Evolutionary conservation across 2,888 invertebrate species (phyloP), one percentile per base, ranked within the genome.

Genomic region (Cryptocephalus primarius): DNA sequence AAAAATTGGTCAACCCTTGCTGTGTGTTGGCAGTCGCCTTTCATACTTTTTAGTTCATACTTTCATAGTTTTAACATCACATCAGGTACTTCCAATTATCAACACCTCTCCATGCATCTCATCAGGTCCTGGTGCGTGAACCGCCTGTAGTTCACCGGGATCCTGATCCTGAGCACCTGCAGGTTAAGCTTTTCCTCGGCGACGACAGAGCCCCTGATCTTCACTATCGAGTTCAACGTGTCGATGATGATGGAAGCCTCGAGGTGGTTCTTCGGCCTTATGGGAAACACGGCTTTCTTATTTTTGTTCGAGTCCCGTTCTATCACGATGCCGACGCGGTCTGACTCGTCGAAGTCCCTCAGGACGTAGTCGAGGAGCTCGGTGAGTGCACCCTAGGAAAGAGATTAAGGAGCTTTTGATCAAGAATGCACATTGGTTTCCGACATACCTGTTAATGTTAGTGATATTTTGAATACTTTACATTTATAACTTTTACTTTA

Each of bases 261-360:
- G n/a, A 54, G 42, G 8, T 48, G 42, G 9, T 40, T 42, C 39
- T 50, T 54, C 11, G 42, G 10, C 14, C 43, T 48, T 13, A 54
- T 51, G 2, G 54, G 47, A 39, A 50, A 54, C 2, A 45, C 46
- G 3, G 51, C 50, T 43, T 43, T 48, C 10, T 33, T 38, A 8
- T 45, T 38, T 31, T 40, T 39, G 12, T 43, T 42, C 9, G 41
- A 12, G 38, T 51, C 50, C 22, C 52, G 48, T 14, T 51, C 50
- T 36, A 54, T 50, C 13, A 54, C 47, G n/a, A 54, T 32, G 8
- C 54, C 54, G 2, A 54, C 45, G 39, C 51, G 36, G 38, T 54
- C 54, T 9, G 32, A 32, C 8, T 52, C 51, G 8, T 44, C 44
- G 34, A 48, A 51, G 11, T 51, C 46, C 12, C 48, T 39, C 14